Evolutionary conservation across 2,113 vertebrate genomes (phyloP), one percentile per base, ranked within the genome.

Genomic region (Cisticola juncidis): DNA sequence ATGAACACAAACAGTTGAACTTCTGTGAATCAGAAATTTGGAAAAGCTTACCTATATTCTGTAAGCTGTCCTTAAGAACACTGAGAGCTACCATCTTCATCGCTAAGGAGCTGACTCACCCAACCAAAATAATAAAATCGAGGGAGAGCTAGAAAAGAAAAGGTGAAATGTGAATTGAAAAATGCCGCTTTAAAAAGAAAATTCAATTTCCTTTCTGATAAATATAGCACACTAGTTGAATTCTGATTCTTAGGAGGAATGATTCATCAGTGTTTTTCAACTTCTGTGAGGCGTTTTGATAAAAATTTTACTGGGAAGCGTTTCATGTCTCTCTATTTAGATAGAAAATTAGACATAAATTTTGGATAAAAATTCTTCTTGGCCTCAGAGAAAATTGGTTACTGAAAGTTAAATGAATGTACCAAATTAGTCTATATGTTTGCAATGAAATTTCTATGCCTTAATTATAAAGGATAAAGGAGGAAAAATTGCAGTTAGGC

Each of bases 141-240:
- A 80, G 12, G 13, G 4, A 57, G n/a, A 47, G 12, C 3, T 24
- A 50, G 11, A 19, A 56, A 14, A 35, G 71, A 66, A 61, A 70
- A 48, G 15, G 16, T 65, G 25, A 91, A 73, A 81, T 70, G 19
- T 70, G 42, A 70, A 74, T 33, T 81, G 15, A 65, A 85, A 90
- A 87, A 48, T 40, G 10, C 9, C 4, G 69, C 25, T 90, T 88
- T 69, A 72, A 80, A 92, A 93, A 86, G 54, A 57, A 90, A 94
- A 85, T 61, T 72, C 2, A 7, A 33, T 76, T 90, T 91, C 68
- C 38, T 91, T 93, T 91, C 53, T 0, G 5, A 85, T 81, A 91
- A 96, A 95, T 84, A 91, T 87, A 90, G 73, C 61, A 89, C 22
- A 24, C 9, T 74, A 71, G 53, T 74, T 94, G 81, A 92, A 85